A percentile compares a stretch with the other conserved stretches of the same genome.
These are phyloP conservation scores for Pachyramphus minor DNA, from an alignment of 2,113 vertebrate genomes.

Conservation along the genomic window DNA sequence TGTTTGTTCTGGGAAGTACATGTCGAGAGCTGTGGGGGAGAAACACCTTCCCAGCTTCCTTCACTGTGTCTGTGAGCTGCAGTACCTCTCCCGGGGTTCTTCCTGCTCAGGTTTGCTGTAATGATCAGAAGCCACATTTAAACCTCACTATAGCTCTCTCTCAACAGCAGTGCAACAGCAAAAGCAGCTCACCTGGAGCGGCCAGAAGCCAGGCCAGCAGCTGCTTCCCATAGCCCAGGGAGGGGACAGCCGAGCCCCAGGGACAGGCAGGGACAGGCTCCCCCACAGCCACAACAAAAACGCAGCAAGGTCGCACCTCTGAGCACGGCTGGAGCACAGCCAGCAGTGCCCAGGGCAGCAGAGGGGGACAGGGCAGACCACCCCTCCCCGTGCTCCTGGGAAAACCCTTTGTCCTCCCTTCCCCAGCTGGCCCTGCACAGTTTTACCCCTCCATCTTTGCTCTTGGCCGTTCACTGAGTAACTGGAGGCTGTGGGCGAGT, in stretches of 20 bases:
- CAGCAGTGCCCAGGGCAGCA: background rate
- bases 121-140: background rate
- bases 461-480: background rate
- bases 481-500: background rate
- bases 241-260: accelerated
- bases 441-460: background rate
- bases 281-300: accelerated
- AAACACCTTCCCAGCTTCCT: accelerated
- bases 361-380: background rate
- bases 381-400: accelerated
- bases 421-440: background rate
- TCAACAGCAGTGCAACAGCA: background rate
- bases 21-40: accelerated
- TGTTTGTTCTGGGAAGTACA: accelerated
- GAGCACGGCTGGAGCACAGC: background rate
- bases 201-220: background rate
- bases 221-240: background rate
- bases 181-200: background rate
- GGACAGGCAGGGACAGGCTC: background rate
- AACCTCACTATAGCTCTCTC: background rate
- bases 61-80: background rate
- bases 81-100: background rate
- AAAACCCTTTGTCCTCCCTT: background rate
- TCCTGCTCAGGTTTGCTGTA: background rate
- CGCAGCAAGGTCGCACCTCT: accelerated